These are phyloP conservation scores for Hypomecis punctinalis DNA, from an alignment of 2,888 invertebrate genomes.

Conservation along the genomic window DNA sequence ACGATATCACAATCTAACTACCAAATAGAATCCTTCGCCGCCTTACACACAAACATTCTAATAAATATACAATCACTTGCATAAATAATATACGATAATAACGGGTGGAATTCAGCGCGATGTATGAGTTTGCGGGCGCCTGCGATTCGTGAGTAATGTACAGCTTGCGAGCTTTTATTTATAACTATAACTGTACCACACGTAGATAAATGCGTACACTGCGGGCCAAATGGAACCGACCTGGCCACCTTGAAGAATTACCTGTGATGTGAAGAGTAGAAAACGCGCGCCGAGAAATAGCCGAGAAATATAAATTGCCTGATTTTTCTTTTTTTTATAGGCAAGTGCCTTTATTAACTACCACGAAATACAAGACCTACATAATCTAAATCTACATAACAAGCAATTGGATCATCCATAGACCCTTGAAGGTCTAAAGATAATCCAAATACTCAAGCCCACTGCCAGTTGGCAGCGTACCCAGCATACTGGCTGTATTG, in stretches of 20 bases:
- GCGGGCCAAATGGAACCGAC: constrained; percentile 48
- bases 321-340: too few relatives aligned
- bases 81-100: constrained; percentile 48
- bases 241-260: neutral
- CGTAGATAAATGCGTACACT: constrained; percentile 68
- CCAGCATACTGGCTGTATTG: too few relatives aligned
- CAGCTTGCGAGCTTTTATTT: constrained; percentile 64
- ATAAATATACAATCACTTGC: constrained; percentile 57
- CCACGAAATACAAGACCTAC: too few relatives aligned
- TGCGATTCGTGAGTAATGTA: constrained; percentile 67
- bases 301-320: too few relatives aligned
- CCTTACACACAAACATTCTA: constrained; percentile 52
- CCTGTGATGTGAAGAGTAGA: neutral
- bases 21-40: constrained; percentile 40
- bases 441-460: too few relatives aligned
- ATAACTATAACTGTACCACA: constrained; percentile 75
- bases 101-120: constrained; percentile 46
- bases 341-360: too few relatives aligned
- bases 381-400: too few relatives aligned
- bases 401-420: too few relatives aligned
- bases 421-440: too few relatives aligned
- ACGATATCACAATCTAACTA: constrained; percentile 35
- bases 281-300: neutral
- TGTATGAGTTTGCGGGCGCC: constrained; percentile 47
- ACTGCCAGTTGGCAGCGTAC: too few relatives aligned